Base-by-base conservation (phyloP, 2,113 vertebrate species). In the Argyrosomus japonicus region DNA sequence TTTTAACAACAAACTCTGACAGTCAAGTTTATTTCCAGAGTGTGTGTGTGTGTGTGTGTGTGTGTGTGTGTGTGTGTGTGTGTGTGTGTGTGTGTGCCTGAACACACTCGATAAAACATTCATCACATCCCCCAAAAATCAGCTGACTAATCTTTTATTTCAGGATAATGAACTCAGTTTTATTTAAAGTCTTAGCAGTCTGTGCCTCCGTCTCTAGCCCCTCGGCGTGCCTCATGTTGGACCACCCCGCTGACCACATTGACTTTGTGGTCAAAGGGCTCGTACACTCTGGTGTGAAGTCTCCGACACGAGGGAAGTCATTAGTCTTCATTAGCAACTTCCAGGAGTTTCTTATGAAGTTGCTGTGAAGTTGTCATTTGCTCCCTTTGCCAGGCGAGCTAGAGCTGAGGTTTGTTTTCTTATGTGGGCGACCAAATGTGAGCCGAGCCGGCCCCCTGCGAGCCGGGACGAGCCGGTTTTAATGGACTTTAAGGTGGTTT, bases 241-340 rank as follows among this genome's bases (percentile, higher is more conserved):
- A 91, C 91, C 93, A 93, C 91, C 88, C 91, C 23, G 77, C 81
- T 80, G 87, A 83, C 85, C 79, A 75, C 84, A 78, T 56, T 81
- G 84, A 29, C 74, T 83, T 68, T 54, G 74, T 58, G 81, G 88
- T 92, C 91, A 92, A 93, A 93, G 92, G 88, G 81, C 89, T 91
- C 25, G 86, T 92, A 65, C 91, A 87, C 82, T 11, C 50, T n/a
- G 79, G 93, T 94, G 92, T 94, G 94, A 94, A 93, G 90, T 92
- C 88, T 90, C 84, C 65, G 83, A 92, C 93, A 79, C 74, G 82
- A 91, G 88, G 93, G 90, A 92, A 93, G 92, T 94, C 93, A 94
- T 95, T 95, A 95, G 92, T 92, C 90, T 94, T 95, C 94, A 95
- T 96, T 96, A 95, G 94, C 93, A 94, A 92, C 91, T 95, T 94